These are phyloP conservation scores for Rotaria socialis DNA, from an alignment of 2,888 invertebrate genomes.

Conservation along the genomic window DNA sequence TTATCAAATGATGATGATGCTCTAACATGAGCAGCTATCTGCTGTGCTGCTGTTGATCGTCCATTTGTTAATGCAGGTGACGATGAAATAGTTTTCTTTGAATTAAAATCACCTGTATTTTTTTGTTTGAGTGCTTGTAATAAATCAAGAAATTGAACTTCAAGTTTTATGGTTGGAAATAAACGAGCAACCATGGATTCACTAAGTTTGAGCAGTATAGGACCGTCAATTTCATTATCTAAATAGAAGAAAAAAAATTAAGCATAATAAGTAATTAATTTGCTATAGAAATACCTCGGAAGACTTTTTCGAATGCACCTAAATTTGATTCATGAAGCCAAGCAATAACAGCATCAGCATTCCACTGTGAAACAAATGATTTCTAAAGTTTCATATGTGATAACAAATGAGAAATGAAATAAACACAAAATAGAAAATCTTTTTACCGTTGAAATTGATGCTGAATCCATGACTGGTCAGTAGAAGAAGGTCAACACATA, in stretches of 20 bases:
- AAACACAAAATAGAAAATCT: neutral
- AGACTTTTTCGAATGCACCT: slow-evolving; percentile 3
- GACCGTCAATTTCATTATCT: slow-evolving; percentile 24
- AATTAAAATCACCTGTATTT: neutral
- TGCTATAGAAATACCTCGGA: neutral
- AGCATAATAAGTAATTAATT: too few species aligned
- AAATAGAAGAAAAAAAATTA: neutral
- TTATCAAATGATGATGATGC: neutral
- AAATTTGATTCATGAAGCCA: slow-evolving; percentile 27
- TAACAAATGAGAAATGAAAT: neutral
- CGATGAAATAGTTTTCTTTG: neutral
- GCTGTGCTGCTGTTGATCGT: neutral
- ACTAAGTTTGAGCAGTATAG: neutral
- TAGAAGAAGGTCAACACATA: neutral
- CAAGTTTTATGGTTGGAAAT: slow-evolving; percentile 33
- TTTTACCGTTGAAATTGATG: neutral
- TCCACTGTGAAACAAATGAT: neutral
- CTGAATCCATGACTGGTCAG: neutral
- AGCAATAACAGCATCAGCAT: neutral
- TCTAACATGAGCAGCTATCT: neutral
- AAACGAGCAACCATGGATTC: slow-evolving; percentile 28
- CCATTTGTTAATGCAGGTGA: neutral
- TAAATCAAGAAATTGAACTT: slow-evolving; percentile 23
- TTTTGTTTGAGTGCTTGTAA: slow-evolving; percentile 1
- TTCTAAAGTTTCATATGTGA: neutral